Evolutionary conservation across 2,888 invertebrate genomes (phyloP), one percentile per base, ranked within the genome.

Genomic region (Aporophyla nigra): DNA sequence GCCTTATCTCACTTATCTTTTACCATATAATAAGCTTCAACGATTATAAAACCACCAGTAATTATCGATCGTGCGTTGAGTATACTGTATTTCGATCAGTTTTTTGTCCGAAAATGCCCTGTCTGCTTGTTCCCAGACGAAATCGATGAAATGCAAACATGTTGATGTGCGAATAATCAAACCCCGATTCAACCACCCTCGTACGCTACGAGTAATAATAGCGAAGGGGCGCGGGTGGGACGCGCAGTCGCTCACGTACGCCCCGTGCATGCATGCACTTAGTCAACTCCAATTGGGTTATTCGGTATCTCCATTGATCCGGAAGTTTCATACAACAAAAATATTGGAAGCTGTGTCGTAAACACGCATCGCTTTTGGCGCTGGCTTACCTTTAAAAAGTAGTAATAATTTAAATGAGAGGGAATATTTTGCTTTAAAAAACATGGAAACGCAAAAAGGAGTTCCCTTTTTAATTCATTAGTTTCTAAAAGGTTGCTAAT

Each of bases 101-200:
- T 85, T 76, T 68, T 75, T 56, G 56, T 54, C 40, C 56, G 27
- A 66, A 73, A 76, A 74, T 71, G 67, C 51, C 51, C 49, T 82
- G 78, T 83, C 74, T 87, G 86, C 88, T 87, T 76, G 85, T 86
- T 80, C 88, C 86, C 78, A 79, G 85, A 87, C 87, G 90, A 92
- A 95, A 96, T 96, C 96, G 95, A 96, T 95, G 95, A 93, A 93
- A 93, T 88, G 93, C 94, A 94, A 94, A 94, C 94, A 95, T 93
- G 94, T 95, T 95, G 94, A 95, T 96, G 94, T 94, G 95, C 93
- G 95, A 95, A 95, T 95, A 94, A 95, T 95, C 93, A 93, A 93
- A 92, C 92, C 93, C 93, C 92, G 92, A 93, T 92, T 91, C 93
- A 91, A 93, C 94, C 95, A 94, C 93, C 92, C 90, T 88, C 87